Percentiles rank a stretch among this genome's conserved stretches.
phyloP scores from a whole-genome alignment of 1,140 invertebrate genomes.

The Ganaspis sp. region DNA sequence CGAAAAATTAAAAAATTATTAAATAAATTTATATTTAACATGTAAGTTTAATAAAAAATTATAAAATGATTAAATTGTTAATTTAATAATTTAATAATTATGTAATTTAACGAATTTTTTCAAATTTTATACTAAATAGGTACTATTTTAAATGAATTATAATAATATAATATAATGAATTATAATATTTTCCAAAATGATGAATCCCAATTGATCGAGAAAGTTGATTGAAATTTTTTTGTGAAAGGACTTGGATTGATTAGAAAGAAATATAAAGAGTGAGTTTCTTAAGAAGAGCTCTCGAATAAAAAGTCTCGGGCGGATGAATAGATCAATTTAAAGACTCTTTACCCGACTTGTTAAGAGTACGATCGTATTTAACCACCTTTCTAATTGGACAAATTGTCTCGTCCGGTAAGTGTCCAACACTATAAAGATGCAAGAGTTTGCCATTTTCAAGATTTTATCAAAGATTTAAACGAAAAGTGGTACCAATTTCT shows the following conservation, averaged over 20 bases:
- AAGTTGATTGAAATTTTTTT: constrained; percentile 38
- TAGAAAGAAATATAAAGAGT: not conserved
- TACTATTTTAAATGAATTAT: too few species aligned
- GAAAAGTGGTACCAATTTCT: not conserved
- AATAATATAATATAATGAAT: too few species aligned
- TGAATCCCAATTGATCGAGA: not conserved
- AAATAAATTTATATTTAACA: too few species aligned
- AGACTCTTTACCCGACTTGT: constrained; percentile 58
- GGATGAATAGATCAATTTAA: constrained; percentile 68
- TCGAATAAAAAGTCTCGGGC: constrained; percentile 47
- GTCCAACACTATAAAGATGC: constrained; percentile 60
- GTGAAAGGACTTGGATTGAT: constrained; percentile 35
- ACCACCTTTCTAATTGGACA: constrained; percentile 75
- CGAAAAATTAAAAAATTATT: too few species aligned
- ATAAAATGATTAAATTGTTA: too few species aligned
- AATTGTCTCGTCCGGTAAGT: constrained; percentile 75
- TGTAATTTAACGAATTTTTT: too few species aligned
- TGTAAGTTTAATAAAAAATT: too few species aligned
- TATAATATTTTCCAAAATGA: not conserved
- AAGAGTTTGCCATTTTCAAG: constrained; percentile 46
- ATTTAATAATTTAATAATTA: too few species aligned
- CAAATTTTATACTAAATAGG: too few species aligned
- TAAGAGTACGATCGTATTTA: constrained; percentile 60
- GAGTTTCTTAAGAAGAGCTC: not conserved
- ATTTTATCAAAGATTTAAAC: constrained; percentile 43